These are phyloP conservation scores for Himalopsyche phryganea DNA, from an alignment of 1,140 invertebrate genomes.

Conservation along the genomic window DNA sequence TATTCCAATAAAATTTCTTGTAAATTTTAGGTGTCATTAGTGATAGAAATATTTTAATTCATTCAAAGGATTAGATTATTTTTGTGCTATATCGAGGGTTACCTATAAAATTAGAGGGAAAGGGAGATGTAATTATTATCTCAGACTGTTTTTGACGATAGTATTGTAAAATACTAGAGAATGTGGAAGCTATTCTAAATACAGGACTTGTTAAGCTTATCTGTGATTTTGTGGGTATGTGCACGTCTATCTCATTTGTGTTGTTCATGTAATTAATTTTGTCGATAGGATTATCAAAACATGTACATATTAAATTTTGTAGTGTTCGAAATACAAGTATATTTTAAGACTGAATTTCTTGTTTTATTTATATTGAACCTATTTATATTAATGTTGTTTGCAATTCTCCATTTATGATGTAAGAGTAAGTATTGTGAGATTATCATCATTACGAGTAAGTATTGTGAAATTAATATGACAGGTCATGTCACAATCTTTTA, in stretches of 20 bases:
- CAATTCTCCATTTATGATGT: too few relatives aligned
- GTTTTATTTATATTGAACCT: constrained; percentile 22
- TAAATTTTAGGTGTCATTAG: constrained; percentile 11
- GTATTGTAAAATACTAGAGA: constrained; percentile 1
- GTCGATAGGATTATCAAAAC: constrained; percentile 21
- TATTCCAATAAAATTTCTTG: constrained; percentile 23
- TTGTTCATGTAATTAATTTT: constrained; percentile 16
- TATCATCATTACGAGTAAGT: too few relatives aligned
- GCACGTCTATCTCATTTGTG: constrained; percentile 16
- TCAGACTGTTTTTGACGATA: background rate
- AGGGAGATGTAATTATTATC: background rate
- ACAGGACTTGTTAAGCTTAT: constrained; percentile 21
- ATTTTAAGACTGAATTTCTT: constrained; percentile 28
- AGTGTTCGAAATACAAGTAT: constrained; percentile 29
- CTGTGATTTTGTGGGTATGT: constrained; percentile 31
- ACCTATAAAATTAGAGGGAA: background rate
- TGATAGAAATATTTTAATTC: constrained; percentile 4
- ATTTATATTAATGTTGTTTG: constrained; percentile 6
- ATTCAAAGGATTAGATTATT: background rate
- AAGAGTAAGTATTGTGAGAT: too few relatives aligned
- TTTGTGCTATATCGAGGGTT: background rate
- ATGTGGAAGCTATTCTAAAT: constrained; percentile 17
- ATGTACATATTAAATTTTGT: constrained; percentile 25
- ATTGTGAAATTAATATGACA: too few relatives aligned
- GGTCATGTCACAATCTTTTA: too few relatives aligned